phyloP scores from a whole-genome alignment of 2,797 vertebrate genomes.

The Lerista edwardsae region DNA sequence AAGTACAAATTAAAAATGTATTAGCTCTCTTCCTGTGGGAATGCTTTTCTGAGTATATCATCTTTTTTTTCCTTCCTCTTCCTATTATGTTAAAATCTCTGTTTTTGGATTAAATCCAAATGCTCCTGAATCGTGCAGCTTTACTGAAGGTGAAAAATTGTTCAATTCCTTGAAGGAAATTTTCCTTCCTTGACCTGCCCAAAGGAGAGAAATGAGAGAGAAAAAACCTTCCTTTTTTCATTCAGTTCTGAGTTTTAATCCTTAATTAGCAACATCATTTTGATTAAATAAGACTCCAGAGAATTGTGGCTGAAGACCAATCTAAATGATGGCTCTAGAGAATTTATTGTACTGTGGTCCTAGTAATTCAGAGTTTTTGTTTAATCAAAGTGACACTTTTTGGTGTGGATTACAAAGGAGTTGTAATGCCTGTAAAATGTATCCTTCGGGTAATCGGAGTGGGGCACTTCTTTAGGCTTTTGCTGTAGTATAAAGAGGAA shows the following conservation, averaged over 20 bases:
- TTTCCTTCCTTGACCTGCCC: constrained; percentile 75
- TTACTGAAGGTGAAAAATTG: constrained; percentile 66
- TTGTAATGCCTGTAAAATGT: constrained; percentile 70
- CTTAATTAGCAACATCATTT: constrained; percentile 84
- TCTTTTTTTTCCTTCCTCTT: constrained; percentile 8
- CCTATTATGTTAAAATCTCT: constrained; percentile 67
- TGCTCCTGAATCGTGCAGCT: constrained; percentile 66
- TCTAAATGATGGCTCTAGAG: constrained; percentile 78
- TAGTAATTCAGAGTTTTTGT: constrained; percentile 74
- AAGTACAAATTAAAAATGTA: constrained; percentile 45
- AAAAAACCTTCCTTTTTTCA: constrained; percentile 59
- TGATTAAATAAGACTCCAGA: constrained; percentile 81
- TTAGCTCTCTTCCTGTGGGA: constrained; percentile 30
- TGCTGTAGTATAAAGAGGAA: constrained; percentile 24
- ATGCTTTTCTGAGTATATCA: constrained; percentile 41
- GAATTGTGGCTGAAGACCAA: constrained; percentile 75
- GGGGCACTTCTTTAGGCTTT: constrained; percentile 49
- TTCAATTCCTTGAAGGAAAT: constrained; percentile 63
- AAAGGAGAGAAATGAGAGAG: constrained; percentile 67
- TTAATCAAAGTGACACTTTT: constrained; percentile 84
- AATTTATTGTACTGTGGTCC: constrained; percentile 78
- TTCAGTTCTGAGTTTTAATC: constrained; percentile 76
- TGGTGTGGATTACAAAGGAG: constrained; percentile 81
- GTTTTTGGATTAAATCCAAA: constrained; percentile 70
- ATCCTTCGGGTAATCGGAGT: constrained; percentile 67